A percentile compares a stretch with the other conserved stretches of the same genome.
Evolutionary conservation across 1,140 invertebrate species (phyloP).

Genomic region (Spodoptera litura): DNA sequence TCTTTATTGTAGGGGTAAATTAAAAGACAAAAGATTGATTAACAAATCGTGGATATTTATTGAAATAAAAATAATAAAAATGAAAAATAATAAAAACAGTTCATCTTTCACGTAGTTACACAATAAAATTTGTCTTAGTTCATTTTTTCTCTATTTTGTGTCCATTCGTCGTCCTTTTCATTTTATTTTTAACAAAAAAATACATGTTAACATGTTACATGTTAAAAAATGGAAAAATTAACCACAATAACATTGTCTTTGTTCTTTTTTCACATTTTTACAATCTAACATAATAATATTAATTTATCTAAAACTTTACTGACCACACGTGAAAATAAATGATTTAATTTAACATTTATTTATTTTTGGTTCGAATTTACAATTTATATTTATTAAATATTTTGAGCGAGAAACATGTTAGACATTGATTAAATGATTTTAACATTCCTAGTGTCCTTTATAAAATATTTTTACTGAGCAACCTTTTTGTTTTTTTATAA

Average conservation of each 20-base stretch:
- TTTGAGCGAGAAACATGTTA: background rate
- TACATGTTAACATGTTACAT: background rate
- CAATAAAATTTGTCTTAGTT: conserved; percentile 84
- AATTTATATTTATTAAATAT: conserved; percentile 14
- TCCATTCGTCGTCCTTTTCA: conserved; percentile 65
- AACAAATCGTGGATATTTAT: conserved; percentile 86
- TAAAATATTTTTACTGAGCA: conserved; percentile 50
- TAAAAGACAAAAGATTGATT: conserved; percentile 74
- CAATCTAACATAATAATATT: background rate
- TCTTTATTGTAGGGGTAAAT: conserved; percentile 51
- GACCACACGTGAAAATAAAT: conserved; percentile 40
- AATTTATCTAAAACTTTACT: conserved; percentile 25
- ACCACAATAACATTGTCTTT: conserved; percentile 9
- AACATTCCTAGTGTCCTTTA: conserved; percentile 14
- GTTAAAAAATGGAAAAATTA: conserved; percentile 19
- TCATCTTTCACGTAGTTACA: conserved; percentile 84
- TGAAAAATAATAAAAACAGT: conserved; percentile 86
- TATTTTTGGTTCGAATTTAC: conserved; percentile 37
- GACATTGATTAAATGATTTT: conserved; percentile 13
- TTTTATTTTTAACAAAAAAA: conserved; percentile 31
- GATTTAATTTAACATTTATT: conserved; percentile 16
- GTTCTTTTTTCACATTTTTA: conserved; percentile 10
- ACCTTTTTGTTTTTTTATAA: background rate
- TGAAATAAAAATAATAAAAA: conserved; percentile 86
- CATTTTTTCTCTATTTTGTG: conserved; percentile 75